Evolutionary conservation across 2,797 vertebrate genomes (phyloP).

Genomic region (Pangasius sanitwongsei): DNA sequence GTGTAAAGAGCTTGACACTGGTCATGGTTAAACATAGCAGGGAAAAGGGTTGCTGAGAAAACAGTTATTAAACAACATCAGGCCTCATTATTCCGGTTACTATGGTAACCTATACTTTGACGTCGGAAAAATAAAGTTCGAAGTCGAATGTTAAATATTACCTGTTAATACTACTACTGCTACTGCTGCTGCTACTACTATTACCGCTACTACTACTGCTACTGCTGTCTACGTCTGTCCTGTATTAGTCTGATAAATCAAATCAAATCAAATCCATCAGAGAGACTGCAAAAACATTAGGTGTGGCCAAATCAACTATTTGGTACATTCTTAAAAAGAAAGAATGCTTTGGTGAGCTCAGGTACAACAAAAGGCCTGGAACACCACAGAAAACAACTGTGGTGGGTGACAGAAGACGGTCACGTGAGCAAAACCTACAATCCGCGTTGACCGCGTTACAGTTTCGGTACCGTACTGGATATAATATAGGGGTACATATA

Average conservation of each 20-base stretch:
- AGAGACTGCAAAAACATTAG: conserved; percentile 43
- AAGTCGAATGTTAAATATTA: background rate
- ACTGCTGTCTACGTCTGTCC: no score
- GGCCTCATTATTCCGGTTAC: background rate
- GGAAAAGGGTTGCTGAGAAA: background rate
- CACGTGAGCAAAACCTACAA: conserved; percentile 4
- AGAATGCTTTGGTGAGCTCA: no score
- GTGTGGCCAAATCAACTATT: conserved; percentile 48
- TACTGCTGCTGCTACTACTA: background rate
- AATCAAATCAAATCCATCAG: no score
- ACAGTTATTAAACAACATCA: background rate
- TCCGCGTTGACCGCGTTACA: background rate
- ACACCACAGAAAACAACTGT: no score
- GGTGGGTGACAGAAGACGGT: no score
- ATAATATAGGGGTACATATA: background rate
- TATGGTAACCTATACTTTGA: background rate
- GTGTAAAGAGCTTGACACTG: background rate
- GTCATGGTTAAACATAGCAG: background rate
- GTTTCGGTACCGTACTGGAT: background rate
- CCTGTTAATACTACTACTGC: background rate
- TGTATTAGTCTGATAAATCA: no score
- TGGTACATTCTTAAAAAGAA: conserved; percentile 22
- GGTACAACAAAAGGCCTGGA: no score
- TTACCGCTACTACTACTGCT: no score
- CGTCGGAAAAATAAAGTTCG: background rate